Conservation (phyloP, 1,140 invertebrate genomes). For the Octopus sinensis region DNA sequence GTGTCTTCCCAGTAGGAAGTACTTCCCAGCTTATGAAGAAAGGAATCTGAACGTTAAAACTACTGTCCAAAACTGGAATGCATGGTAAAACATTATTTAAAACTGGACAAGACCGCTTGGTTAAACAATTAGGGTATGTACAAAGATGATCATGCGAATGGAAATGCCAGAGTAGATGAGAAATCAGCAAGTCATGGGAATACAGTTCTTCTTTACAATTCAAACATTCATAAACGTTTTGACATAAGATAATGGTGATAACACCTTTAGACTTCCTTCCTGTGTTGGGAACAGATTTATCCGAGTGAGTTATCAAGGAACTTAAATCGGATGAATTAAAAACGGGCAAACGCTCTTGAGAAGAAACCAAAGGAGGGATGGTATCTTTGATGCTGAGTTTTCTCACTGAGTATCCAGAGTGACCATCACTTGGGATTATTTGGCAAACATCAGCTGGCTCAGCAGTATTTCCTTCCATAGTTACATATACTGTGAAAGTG, state of each 20-base stretch:
- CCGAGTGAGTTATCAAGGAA: not conserved
- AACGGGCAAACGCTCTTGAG: not conserved
- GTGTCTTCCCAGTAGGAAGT: too few species aligned
- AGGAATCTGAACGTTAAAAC: too few species aligned
- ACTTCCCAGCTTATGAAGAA: too few species aligned
- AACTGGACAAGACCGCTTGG: too few species aligned
- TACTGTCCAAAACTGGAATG: too few species aligned
- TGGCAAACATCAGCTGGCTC: too few species aligned
- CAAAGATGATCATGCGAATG: not conserved
- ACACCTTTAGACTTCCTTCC: not conserved
- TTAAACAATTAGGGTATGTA: not conserved
- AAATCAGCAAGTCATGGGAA: not conserved
- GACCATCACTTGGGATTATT: too few species aligned
- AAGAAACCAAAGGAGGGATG: not conserved
- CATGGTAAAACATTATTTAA: too few species aligned
- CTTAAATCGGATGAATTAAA: not conserved
- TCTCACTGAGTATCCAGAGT: too few species aligned
- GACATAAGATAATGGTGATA: not conserved
- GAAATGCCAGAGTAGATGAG: not conserved
- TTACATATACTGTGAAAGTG: too few species aligned
- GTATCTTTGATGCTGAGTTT: too few species aligned
- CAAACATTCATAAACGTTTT: not conserved
- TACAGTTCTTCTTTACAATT: not conserved
- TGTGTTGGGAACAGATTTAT: not conserved
- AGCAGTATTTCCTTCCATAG: too few species aligned